Conservation (phyloP, 2,888 invertebrate genomes). For the Choristoneura rosaceana region DNA sequence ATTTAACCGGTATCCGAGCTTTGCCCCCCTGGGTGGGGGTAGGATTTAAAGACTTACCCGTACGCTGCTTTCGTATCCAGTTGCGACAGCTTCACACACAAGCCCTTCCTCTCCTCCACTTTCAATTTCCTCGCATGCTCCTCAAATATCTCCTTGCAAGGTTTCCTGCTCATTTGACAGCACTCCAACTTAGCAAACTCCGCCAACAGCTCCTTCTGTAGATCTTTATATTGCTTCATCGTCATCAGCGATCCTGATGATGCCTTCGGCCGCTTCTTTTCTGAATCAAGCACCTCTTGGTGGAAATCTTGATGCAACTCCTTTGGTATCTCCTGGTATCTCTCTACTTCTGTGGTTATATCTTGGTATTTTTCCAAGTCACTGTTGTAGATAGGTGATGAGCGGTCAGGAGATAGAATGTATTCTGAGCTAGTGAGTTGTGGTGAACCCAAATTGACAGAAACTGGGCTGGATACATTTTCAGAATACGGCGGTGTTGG, state of each 20-base stretch:
- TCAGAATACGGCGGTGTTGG: slow-evolving; percentile 72
- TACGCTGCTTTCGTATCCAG: slow-evolving; percentile 65
- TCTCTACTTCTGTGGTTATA: slow-evolving; percentile 56
- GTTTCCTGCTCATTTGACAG: slow-evolving; percentile 60
- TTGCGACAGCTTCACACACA: slow-evolving; percentile 65
- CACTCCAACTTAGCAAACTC: slow-evolving; percentile 69
- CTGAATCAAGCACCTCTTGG: slow-evolving; percentile 45
- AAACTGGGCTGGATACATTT: slow-evolving; percentile 65
- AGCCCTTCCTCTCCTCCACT: slow-evolving; percentile 55
- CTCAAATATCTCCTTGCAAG: slow-evolving; percentile 64
- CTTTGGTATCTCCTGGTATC: slow-evolving; percentile 46
- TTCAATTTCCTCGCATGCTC: slow-evolving; percentile 61
- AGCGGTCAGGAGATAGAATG: slow-evolving; percentile 62
- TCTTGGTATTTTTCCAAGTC: slow-evolving; percentile 74
- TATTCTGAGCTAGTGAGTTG: slow-evolving; percentile 62
- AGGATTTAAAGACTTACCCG: slow-evolving; percentile 60
- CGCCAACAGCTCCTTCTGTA: slow-evolving; percentile 68
- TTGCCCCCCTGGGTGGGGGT: too few species aligned
- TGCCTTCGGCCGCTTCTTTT: slow-evolving; percentile 51
- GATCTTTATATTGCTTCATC: slow-evolving; percentile 70
- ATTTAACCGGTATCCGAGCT: too few species aligned
- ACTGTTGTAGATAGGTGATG: slow-evolving; percentile 61
- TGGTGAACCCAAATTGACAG: slow-evolving; percentile 58
- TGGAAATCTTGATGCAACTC: slow-evolving; percentile 36
- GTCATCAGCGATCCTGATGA: slow-evolving; percentile 59